phyloP scores from a whole-genome alignment of 2,797 vertebrate genomes.

The Lacerta agilis region DNA sequence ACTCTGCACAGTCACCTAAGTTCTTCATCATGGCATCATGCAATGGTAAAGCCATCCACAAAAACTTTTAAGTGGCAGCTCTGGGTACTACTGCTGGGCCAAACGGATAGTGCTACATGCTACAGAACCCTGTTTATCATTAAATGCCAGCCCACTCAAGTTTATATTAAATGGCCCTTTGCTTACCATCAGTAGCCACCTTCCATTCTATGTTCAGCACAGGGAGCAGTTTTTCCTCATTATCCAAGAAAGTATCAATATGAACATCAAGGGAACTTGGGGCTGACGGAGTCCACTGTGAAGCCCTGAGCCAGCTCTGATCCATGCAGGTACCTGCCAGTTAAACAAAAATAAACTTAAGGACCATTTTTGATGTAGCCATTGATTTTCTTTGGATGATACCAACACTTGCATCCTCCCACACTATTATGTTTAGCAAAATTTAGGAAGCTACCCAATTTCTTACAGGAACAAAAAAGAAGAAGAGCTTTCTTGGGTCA shows the following conservation, averaged over 20 bases:
- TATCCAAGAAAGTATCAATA: slow-evolving; percentile 46
- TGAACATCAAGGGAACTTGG: slow-evolving; percentile 69
- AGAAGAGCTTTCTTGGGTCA: too few species aligned
- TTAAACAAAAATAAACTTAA: slow-evolving; percentile 28
- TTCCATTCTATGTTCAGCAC: slow-evolving; percentile 76
- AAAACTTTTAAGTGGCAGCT: background rate
- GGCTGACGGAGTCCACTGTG: slow-evolving; percentile 75
- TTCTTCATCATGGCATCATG: background rate
- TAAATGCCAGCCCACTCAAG: background rate
- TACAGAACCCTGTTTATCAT: background rate
- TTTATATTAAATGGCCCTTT: background rate
- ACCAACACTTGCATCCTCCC: background rate
- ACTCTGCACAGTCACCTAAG: background rate
- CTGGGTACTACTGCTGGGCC: background rate
- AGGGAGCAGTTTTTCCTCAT: slow-evolving; percentile 65
- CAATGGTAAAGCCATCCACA: background rate
- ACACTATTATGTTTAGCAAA: background rate
- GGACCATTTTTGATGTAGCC: background rate
- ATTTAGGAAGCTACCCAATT: background rate
- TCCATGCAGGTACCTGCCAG: slow-evolving; percentile 78
- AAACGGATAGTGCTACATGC: background rate
- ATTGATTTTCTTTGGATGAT: background rate
- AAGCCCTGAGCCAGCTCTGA: slow-evolving; percentile 67
- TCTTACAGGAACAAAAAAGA: background rate
- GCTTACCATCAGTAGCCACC: slow-evolving; percentile 77